Evolutionary conservation across 2,888 invertebrate genomes (phyloP).

Genomic region (Physocephala rufipes): DNA sequence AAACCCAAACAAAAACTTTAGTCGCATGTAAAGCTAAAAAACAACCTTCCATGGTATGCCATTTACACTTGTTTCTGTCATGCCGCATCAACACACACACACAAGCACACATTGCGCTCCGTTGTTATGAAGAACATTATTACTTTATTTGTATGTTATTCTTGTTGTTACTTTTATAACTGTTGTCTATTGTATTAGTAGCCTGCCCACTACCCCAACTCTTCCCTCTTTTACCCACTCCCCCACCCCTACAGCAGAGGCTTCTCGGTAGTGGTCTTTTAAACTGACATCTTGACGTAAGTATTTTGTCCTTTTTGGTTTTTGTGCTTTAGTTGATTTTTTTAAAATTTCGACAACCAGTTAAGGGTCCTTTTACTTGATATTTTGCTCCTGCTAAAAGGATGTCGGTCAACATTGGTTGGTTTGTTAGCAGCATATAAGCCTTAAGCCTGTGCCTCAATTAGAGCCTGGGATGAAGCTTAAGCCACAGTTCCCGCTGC

Average conservation of each 20-base stretch:
- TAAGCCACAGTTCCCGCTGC: too few species aligned
- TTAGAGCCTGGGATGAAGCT: too few species aligned
- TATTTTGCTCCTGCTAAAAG: conserved; percentile 14
- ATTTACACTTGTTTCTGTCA: conserved; percentile 34
- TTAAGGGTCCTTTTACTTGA: conserved; percentile 14
- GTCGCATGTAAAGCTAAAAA: conserved; percentile 11
- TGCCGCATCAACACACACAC: conserved; percentile 9
- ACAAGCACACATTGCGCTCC: neutral
- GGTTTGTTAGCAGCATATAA: neutral
- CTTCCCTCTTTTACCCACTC: too few species aligned
- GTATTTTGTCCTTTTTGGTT: conserved; percentile 22
- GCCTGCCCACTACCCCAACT: too few species aligned
- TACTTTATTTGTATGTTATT: neutral
- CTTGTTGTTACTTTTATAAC: conserved; percentile 16
- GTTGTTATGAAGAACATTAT: conserved; percentile 16
- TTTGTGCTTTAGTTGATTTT: neutral
- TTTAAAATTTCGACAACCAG: conserved; percentile 28
- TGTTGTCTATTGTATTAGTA: too few species aligned
- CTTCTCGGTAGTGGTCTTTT: too few species aligned
- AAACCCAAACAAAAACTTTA: neutral
- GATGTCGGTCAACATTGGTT: neutral
- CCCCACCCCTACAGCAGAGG: too few species aligned
- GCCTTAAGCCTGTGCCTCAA: too few species aligned
- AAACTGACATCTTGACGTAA: conserved; percentile 30
- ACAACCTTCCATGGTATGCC: conserved; percentile 26